Percentiles rank a stretch among this genome's conserved stretches.
Conservation (phyloP, 2,113 vertebrate species). For the Gadus chalcogrammus region DNA sequence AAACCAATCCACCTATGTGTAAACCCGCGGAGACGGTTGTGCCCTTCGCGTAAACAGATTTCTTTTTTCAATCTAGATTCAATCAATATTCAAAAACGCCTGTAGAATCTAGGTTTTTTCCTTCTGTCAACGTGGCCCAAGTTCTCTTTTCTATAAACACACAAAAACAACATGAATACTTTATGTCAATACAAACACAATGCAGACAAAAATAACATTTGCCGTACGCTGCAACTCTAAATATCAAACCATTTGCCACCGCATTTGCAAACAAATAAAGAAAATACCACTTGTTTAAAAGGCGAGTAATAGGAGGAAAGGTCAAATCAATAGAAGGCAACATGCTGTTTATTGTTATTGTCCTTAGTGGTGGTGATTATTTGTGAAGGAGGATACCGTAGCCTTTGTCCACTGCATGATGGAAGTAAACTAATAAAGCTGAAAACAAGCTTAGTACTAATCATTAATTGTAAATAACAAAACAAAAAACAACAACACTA, state of each 20-base stretch:
- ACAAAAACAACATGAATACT: no score
- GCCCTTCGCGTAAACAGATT: no score
- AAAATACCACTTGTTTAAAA: constrained; percentile 41
- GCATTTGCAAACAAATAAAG: constrained; percentile 33
- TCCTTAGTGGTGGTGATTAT: background rate
- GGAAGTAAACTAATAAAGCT: constrained; percentile 3
- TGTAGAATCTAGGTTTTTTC: no score
- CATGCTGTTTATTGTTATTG: constrained; percentile 20
- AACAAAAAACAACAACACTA: background rate
- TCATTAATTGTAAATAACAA: no score
- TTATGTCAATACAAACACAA: background rate
- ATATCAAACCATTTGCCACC: constrained; percentile 44
- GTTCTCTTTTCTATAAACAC: no score
- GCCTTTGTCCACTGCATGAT: constrained; percentile 9
- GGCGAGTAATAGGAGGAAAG: background rate
- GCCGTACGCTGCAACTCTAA: constrained; percentile 8
- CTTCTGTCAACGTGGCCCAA: no score
- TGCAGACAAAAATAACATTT: constrained; percentile 24
- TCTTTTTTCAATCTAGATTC: no score
- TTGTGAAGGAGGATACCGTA: constrained; percentile 22
- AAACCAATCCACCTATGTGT: no score
- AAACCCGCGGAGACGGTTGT: no score
- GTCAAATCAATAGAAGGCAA: constrained; percentile 19
- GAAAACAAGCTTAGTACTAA: no score
- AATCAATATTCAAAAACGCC: no score